Base-by-base conservation (phyloP, 1,140 invertebrate genomes). In the Trachelipus rathkii region DNA sequence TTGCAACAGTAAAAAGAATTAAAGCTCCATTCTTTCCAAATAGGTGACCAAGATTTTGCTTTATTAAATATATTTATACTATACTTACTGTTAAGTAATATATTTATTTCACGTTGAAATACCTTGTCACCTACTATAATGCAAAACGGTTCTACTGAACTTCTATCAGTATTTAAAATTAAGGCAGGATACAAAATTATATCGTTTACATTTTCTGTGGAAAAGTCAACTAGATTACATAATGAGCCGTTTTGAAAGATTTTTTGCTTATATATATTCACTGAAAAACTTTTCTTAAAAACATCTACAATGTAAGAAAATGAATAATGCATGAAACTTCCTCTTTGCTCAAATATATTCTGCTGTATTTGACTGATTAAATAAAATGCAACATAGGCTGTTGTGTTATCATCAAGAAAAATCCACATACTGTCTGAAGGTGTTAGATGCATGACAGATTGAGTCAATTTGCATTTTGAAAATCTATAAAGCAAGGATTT, bases 401-500 rank as follows among this genome's bases (percentile, higher is more conserved):
- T 6, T 11, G 4, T 9, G n/a, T 45, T 68, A 71, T 72, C 50
- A 72, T 44, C 44, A 1, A 75, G n/a, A 19, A 10, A 19, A 8
- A 71, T 50, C 24, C 8, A 43, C 11, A 60, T 19, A 10, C 15
- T 72, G 13, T 23, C n/a, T 44, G 11, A n/a, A 8, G 71, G 60
- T 21, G 44, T 66, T 13, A 23, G 10, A 24, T 19, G 10, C 0
- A 44, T 13, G 19, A 9, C 0, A 33, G 74, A 68, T n/a, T 74
- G n/a, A 21, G 13, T 7, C 4, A 68, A 15, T 44, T 15, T 24
- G 15, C 44, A 44, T 23, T 81, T 82, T 74, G 69, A 72, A 77
- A 89, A 88, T 73, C 87, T 81, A 83, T 89, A 87, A 21, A 85
- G 86, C 7, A 89, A 79, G 9, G 88, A 86, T 60, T 84, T 84